Percentiles rank a stretch among this genome's conserved stretches.
phyloP scores from a whole-genome alignment of 53 echinoderm and acorn worm genomes.

The Patiria pectinifera region DNA sequence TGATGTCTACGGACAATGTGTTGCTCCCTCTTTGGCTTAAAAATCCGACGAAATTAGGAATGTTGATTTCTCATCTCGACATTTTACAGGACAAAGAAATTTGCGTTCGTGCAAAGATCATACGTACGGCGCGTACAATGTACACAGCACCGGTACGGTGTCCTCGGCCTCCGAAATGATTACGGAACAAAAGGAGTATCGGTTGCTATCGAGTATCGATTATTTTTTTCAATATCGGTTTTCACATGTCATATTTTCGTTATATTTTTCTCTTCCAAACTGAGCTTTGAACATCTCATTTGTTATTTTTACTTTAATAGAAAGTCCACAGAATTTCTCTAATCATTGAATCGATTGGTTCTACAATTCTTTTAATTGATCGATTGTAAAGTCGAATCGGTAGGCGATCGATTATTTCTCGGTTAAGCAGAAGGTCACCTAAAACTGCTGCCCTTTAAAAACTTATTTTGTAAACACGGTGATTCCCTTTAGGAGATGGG shows the following conservation, averaged over 20 bases:
- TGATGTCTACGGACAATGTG: slow-evolving; percentile 4
- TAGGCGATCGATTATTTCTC: slow-evolving; percentile 9
- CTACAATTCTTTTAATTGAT: neutral
- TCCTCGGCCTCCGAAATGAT: neutral
- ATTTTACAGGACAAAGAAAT: slow-evolving; percentile 33
- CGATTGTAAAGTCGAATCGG: neutral
- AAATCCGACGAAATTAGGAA: neutral
- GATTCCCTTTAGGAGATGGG: neutral
- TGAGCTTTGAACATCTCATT: neutral
- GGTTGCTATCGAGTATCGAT: slow-evolving; percentile 37
- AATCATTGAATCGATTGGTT: neutral
- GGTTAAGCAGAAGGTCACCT: neutral
- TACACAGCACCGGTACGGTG: neutral
- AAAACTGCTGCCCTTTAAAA: slow-evolving; percentile 23
- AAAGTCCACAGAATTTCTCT: neutral
- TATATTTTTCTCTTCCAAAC: neutral
- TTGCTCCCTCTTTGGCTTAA: neutral
- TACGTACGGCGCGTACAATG: neutral
- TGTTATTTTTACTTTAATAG: neutral
- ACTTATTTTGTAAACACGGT: neutral
- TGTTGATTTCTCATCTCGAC: neutral
- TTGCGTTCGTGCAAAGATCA: neutral
- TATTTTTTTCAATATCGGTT: slow-evolving; percentile 45
- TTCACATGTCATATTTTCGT: neutral
- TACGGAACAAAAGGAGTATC: neutral